Base-by-base conservation (phyloP, 2,888 invertebrate species). In the Cremastobaeus sp. region DNA sequence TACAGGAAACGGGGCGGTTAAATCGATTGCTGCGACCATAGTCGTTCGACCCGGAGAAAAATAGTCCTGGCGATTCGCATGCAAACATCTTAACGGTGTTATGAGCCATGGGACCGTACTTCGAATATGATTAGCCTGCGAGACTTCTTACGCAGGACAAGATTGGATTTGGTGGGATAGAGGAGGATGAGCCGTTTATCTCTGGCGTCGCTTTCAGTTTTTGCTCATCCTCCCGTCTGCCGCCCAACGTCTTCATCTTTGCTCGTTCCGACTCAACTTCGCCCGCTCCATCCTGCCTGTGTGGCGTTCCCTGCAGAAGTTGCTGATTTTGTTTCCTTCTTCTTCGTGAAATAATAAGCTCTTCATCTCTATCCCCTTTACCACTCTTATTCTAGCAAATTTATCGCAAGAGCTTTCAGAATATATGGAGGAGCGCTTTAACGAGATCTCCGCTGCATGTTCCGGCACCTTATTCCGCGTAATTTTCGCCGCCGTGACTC, bases 111-210 rank as follows among this genome's bases (percentile, higher is more conserved):
- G 41, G 43, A 57, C 39, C 34, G 20, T 55, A 41, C 39, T 74
- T 80, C 77, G 78, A 82, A 83, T 83, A 83, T 83, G 81, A 85
- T 85, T 85, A 85, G 81, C 84, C 81, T 77, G 75, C 78, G 79
- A 84, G 82, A 80, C 80, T 78, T 73, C 77, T 79, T 79, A 77
- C 78, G 76, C 75, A 76, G 78, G 79, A 79, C 79, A 80, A 80
- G 82, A 85, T 85, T 82, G 82, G 83, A 86, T 85, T 83, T 82
- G 79, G 74, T 78, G 68, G 75, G 79, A 79, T 76, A 77, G 78
- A 76, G 78, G 69, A 80, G 83, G 85, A 85, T 86, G 83, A 86
- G 86, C 85, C 85, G 86, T 86, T 86, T 86, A 86, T 85, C 85
- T 85, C 81, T 70, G 81, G 84, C 84, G 84, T 85, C 85, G 84